phyloP scores from a whole-genome alignment of 1,140 invertebrate genomes.

The Scaptomyza graminum region DNA sequence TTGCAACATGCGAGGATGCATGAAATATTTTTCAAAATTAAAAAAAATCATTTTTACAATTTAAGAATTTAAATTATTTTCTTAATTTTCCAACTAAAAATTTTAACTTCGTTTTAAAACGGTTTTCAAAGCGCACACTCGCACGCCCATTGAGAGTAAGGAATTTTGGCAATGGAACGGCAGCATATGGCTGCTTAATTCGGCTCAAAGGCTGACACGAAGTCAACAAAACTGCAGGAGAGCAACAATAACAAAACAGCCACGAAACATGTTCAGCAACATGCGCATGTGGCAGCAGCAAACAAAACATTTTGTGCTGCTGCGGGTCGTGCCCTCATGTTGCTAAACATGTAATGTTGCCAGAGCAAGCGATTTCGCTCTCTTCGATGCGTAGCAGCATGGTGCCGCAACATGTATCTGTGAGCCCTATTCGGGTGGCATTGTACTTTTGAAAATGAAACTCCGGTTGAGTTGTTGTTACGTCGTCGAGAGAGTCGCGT shows the following conservation, averaged over 20 bases:
- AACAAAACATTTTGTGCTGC: background rate
- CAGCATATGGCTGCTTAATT: background rate
- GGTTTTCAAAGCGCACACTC: slow-evolving; percentile 23
- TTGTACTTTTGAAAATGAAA: slow-evolving; percentile 26
- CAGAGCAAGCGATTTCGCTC: background rate
- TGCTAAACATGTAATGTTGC: slow-evolving; percentile 19
- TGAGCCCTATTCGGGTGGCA: slow-evolving; percentile 1
- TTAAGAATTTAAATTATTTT: too few relatives aligned
- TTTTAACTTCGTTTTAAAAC: background rate
- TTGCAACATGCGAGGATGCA: background rate
- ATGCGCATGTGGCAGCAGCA: background rate
- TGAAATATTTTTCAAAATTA: too few relatives aligned
- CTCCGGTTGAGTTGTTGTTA: slow-evolving; percentile 50
- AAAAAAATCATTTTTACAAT: too few relatives aligned
- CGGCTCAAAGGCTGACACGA: background rate
- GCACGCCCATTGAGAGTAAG: slow-evolving; percentile 29
- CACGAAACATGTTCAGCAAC: slow-evolving; percentile 22
- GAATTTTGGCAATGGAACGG: slow-evolving; percentile 27
- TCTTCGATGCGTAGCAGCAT: slow-evolving; percentile 25
- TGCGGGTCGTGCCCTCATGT: slow-evolving; percentile 2
- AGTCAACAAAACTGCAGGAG: background rate
- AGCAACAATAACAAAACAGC: slow-evolving; percentile 34
- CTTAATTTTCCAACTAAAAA: too few relatives aligned
- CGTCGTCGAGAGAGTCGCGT: slow-evolving; percentile 48
- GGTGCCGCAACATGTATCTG: slow-evolving; percentile 34